These are phyloP conservation scores for Chrysaora quinquecirrha DNA, from an alignment of 30 jellyfish, hydroid and myxozoan genomes.

Conservation along the genomic window DNA sequence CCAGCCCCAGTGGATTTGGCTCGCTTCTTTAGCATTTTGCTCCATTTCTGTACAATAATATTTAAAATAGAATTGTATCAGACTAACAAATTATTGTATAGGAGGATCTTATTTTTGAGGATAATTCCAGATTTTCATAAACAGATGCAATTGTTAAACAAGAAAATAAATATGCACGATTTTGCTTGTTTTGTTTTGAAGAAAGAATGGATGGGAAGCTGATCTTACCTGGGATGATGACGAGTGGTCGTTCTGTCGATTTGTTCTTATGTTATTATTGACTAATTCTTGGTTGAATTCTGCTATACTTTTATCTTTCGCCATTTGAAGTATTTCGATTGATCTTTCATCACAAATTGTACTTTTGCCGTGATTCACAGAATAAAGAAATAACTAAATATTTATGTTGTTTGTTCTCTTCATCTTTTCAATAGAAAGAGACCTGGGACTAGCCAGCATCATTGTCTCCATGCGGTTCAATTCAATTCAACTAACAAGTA, in stretches of 20 bases:
- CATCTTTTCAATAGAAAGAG: conserved; percentile 6
- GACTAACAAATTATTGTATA: conserved; percentile 16
- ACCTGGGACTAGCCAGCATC: conserved; percentile 73
- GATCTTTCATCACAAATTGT: conserved; percentile 8
- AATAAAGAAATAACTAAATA: not conserved
- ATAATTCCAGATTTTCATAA: conserved; percentile 47
- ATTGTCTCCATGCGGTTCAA: conserved; percentile 46
- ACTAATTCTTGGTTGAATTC: conserved; percentile 63
- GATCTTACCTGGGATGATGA: conserved; percentile 68
- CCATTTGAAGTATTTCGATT: conserved; percentile 16
- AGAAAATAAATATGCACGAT: conserved; percentile 18
- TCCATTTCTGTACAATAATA: conserved; percentile 67
- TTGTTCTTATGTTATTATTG: conserved; percentile 47
- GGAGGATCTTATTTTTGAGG: conserved; percentile 25
- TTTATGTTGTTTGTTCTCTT: conserved; percentile 17
- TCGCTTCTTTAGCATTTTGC: conserved; percentile 70
- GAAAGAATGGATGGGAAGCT: too few species aligned
- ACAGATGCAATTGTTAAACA: conserved; percentile 45
- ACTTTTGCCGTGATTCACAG: not conserved
- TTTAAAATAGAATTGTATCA: conserved; percentile 23
- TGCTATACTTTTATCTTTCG: conserved; percentile 52
- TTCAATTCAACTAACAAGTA: conserved; percentile 26
- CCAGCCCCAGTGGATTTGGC: conserved; percentile 52
- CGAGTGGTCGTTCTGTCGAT: conserved; percentile 48
- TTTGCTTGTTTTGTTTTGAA: not conserved